These are phyloP conservation scores for Trissolcus japonicus DNA, from an alignment of 2,888 invertebrate genomes.

Conservation along the genomic window DNA sequence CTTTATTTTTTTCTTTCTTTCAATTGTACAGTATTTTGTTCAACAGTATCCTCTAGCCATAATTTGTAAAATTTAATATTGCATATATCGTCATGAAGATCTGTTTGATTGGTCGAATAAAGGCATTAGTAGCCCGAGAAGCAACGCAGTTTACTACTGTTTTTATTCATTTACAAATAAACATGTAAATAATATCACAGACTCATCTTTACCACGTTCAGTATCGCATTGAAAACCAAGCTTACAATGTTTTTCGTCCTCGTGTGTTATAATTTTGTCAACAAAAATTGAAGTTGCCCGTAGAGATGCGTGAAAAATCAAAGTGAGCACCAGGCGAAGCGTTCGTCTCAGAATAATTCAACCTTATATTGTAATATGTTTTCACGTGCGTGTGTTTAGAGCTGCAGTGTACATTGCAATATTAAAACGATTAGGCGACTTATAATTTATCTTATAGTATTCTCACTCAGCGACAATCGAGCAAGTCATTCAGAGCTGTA, in stretches of 20 bases:
- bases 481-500: not conserved
- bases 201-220: slow-evolving; percentile 17
- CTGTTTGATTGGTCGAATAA: no score
- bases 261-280: no score
- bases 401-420: slow-evolving; percentile 44
- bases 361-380: slow-evolving; percentile 3
- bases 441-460: slow-evolving; percentile 26
- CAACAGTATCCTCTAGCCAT: no score
- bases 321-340: slow-evolving; percentile 18
- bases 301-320: slow-evolving; percentile 2
- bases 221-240: slow-evolving; percentile 13
- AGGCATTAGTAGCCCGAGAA: no score
- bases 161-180: slow-evolving; percentile 5
- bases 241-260: not conserved
- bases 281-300: no score
- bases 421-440: slow-evolving; percentile 38
- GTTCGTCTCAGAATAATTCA: slow-evolving; percentile 4
- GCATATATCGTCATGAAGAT: no score
- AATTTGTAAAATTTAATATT: no score
- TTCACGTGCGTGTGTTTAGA: slow-evolving; percentile 24
- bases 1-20: no score
- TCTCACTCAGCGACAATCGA: not conserved
- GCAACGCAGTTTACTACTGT: slow-evolving; percentile 2
- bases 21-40: no score
- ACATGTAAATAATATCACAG: slow-evolving; percentile 7